phyloP scores from a whole-genome alignment of 2,888 invertebrate genomes.

The Troides oblongomaculatus region DNA sequence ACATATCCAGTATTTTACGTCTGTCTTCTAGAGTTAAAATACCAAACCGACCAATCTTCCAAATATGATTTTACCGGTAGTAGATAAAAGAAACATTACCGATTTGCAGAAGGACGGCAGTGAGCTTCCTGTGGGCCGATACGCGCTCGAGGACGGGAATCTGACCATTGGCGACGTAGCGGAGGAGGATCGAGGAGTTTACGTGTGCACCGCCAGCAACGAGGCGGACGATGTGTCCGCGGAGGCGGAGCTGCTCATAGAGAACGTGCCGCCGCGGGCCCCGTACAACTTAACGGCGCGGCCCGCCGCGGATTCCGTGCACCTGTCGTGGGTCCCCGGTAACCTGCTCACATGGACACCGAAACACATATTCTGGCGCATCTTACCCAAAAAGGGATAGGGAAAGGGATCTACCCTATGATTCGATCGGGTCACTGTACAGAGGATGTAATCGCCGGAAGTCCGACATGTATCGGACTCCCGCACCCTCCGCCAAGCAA shows the following conservation, averaged over 20 bases:
- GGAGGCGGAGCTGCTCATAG: constrained; percentile 89
- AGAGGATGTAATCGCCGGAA: too few relatives aligned
- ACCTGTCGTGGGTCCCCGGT: constrained; percentile 90
- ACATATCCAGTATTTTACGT: too few relatives aligned
- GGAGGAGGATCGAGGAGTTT: constrained; percentile 92
- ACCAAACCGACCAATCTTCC: too few relatives aligned
- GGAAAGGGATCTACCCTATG: too few relatives aligned
- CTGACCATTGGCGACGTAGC: constrained; percentile 90
- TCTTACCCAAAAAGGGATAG: too few relatives aligned
- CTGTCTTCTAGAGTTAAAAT: too few relatives aligned
- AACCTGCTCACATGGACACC: neutral
- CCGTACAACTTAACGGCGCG: constrained; percentile 92
- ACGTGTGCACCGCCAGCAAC: constrained; percentile 91
- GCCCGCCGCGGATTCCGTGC: constrained; percentile 85
- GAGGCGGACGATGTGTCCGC: constrained; percentile 91
- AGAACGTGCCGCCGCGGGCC: constrained; percentile 93
- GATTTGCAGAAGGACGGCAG: constrained; percentile 86
- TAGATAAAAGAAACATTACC: neutral
- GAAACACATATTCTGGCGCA: neutral
- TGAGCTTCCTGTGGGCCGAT: constrained; percentile 84
- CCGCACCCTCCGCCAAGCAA: too few relatives aligned
- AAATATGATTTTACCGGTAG: too few relatives aligned
- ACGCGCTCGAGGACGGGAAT: constrained; percentile 85
- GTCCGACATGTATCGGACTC: too few relatives aligned
- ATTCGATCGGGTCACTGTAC: too few relatives aligned